Base-by-base conservation (phyloP, 1,140 invertebrate genomes). In the Drosophila busckii region DNA sequence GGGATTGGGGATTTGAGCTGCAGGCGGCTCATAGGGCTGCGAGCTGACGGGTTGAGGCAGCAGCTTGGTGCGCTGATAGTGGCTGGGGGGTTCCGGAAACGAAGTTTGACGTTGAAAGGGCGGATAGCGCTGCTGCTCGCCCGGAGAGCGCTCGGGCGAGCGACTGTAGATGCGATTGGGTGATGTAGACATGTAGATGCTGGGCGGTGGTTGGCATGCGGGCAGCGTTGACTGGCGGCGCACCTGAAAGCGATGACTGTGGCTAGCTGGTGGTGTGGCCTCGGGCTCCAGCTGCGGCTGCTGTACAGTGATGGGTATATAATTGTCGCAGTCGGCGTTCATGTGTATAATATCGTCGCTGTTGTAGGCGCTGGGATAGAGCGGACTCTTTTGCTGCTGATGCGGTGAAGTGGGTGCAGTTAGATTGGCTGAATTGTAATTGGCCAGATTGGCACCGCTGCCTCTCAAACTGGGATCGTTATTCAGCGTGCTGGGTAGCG, bases 161-260 rank as follows among this genome's bases (percentile, higher is more conserved):
- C 86, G 82, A 42, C 86, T 86, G 29, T 86, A 87, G 2, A 66
- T 46, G 6, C 86, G 70, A 59, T 85, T 87, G 15, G 86, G 86
- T 16, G 86, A 87, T 4, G 86, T 87, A 42, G 86, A 87, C 66
- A 87, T 68, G 56, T 85, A 87, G 4, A 84, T 86, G 31, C 52
- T 44, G 10, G 67, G 52, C 2, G 58, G 41, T 22, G 54, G 58
- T 54, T 71, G 76, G 64, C 54, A 85, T 69, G 84, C 80, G 4
- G 86, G 86, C 55, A 87, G 23, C 7, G 86, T 87, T 12, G 86
- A 87, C 58, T 87, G 86, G 20, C 86, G 67, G 7, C 86, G 84
- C 63, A 87, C 82, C 70, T 86, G 84, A 58, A 86, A 29, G 5
- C 84, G 66, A 37, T 86, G 80, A 10, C 76, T 38, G 13, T 54